A percentile compares a stretch with the other conserved stretches of the same genome.
These are phyloP conservation scores for Ispidina lecontei DNA, from an alignment of 2,797 vertebrate genomes.

Conservation along the genomic window DNA sequence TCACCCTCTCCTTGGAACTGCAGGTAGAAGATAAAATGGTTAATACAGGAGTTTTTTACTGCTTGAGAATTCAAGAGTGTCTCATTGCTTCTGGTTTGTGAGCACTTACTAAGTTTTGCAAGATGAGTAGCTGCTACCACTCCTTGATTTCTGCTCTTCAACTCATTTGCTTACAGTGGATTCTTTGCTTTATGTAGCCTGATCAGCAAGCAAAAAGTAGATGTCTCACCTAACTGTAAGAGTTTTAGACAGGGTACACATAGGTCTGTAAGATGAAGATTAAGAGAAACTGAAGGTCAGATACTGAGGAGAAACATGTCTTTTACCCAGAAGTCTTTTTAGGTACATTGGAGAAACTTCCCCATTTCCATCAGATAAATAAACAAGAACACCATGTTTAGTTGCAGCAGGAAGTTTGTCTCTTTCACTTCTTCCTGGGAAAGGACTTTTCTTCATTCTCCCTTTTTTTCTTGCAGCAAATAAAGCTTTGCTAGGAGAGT, in stretches of 20 bases:
- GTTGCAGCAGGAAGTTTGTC: constrained; percentile 16
- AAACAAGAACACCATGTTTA: neutral
- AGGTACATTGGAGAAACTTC: neutral
- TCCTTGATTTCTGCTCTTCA: neutral
- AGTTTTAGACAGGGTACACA: neutral
- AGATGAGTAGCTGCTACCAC: neutral
- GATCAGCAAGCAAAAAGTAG: neutral
- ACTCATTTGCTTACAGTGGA: neutral
- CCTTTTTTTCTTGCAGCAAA: neutral
- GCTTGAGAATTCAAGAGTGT: neutral
- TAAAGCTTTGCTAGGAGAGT: neutral
- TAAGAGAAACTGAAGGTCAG: neutral
- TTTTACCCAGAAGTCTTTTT: neutral
- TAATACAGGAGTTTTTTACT: neutral
- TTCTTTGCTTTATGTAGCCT: neutral
- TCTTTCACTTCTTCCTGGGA: constrained; percentile 24
- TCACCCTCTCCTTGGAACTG: neutral
- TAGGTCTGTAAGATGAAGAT: neutral
- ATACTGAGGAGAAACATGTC: neutral
- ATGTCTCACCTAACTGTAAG: neutral
- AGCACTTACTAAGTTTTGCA: neutral
- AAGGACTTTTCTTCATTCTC: neutral
- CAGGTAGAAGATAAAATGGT: neutral
- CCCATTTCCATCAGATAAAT: neutral
- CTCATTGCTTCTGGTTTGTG: neutral